Percentiles rank a stretch among this genome's conserved stretches.
These are phyloP conservation scores for Antechinus flavipes DNA, from an alignment of 2,113 vertebrate genomes.

Conservation along the genomic window DNA sequence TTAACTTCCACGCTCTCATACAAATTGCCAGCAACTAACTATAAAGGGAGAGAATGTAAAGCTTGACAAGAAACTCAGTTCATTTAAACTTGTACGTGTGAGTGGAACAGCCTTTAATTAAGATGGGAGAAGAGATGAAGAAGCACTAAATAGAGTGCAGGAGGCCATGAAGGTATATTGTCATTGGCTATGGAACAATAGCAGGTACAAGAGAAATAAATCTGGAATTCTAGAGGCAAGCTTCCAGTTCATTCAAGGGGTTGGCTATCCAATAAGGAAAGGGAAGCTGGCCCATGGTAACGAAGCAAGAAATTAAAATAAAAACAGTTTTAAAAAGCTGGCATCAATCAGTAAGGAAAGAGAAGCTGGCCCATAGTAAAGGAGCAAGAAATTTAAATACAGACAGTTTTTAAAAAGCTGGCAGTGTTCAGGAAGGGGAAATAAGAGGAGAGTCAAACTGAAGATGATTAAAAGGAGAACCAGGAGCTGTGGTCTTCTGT, in stretches of 20 bases:
- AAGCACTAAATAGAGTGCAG: not conserved
- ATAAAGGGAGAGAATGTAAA: not conserved
- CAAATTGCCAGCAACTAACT: constrained; percentile 11
- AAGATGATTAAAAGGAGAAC: not conserved
- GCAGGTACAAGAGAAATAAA: not conserved
- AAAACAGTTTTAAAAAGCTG: not conserved
- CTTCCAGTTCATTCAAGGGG: not conserved
- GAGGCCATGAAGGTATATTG: not conserved
- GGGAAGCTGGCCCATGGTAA: not conserved
- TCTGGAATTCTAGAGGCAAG: not conserved
- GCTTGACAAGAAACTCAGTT: constrained; percentile 12
- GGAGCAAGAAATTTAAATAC: not conserved
- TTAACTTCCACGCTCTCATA: constrained; percentile 8
- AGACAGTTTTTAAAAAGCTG: not conserved
- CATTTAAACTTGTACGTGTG: constrained; percentile 46
- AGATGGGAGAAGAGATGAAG: constrained; percentile 39
- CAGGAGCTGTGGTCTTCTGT: not conserved
- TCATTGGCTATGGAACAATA: not conserved
- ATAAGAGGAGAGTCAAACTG: not conserved
- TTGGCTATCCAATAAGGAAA: not conserved
- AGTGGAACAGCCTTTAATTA: constrained; percentile 44
- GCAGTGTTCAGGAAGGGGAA: not conserved
- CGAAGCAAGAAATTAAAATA: not conserved
- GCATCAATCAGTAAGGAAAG: not conserved
- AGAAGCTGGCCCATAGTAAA: not conserved